phyloP scores from a whole-genome alignment of 2,113 vertebrate species.

The Triplophysa dalaica region DNA sequence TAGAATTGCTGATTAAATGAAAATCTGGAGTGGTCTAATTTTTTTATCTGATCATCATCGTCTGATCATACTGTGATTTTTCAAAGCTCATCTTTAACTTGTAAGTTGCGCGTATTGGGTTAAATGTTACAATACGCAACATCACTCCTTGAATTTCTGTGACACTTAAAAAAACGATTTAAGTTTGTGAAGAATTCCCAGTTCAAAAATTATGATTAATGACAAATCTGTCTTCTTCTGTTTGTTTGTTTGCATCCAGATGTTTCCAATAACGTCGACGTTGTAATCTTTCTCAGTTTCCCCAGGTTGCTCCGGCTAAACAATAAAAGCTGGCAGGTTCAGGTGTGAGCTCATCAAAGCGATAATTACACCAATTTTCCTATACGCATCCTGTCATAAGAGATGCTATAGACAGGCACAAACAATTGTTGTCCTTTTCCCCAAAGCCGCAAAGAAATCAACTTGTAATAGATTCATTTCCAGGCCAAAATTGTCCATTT shows the following conservation, averaged over 20 bases:
- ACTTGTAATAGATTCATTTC: conserved; percentile 18
- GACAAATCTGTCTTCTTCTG: neutral
- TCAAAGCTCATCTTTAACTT: too few species aligned
- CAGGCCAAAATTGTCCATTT: conserved; percentile 1
- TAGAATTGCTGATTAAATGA: too few species aligned
- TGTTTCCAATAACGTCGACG: conserved; percentile 6
- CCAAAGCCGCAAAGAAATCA: conserved; percentile 4
- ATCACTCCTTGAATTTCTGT: too few species aligned
- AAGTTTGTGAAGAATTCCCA: neutral
- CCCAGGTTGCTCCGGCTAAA: conserved; percentile 43
- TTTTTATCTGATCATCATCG: too few species aligned
- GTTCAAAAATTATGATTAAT: neutral
- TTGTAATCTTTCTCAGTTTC: conserved; percentile 27
- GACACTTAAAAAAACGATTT: too few species aligned
- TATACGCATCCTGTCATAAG: neutral
- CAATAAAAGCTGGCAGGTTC: conserved; percentile 55
- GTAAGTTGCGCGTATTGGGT: too few species aligned
- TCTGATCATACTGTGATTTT: too few species aligned
- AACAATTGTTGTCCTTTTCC: conserved; percentile 19
- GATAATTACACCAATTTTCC: conserved; percentile 54
- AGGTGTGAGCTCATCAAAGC: conserved; percentile 41
- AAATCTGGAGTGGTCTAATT: too few species aligned
- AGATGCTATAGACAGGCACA: neutral
- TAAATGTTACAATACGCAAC: too few species aligned
- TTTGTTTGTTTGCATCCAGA: neutral